Conservation (phyloP, 1,140 invertebrate species). For the Aphaenogaster ashmeadi region DNA sequence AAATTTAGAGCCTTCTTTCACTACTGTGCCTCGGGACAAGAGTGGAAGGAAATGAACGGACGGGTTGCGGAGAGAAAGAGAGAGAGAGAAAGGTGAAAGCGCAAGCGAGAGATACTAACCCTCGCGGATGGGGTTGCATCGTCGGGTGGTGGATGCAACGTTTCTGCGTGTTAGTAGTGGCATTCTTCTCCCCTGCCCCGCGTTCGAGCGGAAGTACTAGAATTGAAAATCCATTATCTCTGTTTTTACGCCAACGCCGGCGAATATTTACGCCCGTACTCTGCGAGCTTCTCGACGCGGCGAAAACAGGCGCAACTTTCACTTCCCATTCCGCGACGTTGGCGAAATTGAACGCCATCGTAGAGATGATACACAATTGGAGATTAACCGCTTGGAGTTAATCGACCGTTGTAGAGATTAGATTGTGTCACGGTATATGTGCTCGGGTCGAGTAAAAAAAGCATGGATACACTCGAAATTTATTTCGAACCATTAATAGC, state of each 20-base stretch:
- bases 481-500: constrained; percentile 3
- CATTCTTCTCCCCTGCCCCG: neutral
- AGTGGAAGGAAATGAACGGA: constrained; percentile 67
- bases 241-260: constrained; percentile 44
- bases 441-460: neutral
- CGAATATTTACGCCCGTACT: constrained; percentile 54
- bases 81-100: neutral
- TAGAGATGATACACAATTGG: constrained; percentile 51
- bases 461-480: neutral
- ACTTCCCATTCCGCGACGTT: constrained; percentile 20
- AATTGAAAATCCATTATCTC: constrained; percentile 66
- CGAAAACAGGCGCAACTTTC: constrained; percentile 54
- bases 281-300: constrained; percentile 20
- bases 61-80: neutral
- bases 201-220: constrained; percentile 40
- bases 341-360: constrained; percentile 34
- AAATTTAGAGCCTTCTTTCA: constrained; percentile 72
- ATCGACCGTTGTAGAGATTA: constrained; percentile 41
- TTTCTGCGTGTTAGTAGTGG: constrained; percentile 18
- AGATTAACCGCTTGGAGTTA: constrained; percentile 33
- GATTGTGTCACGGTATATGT: neutral
- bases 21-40: constrained; percentile 43
- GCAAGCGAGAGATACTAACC: constrained; percentile 15
- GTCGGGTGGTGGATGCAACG: constrained; percentile 16
- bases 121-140: neutral